Evolutionary conservation across 2,888 invertebrate species (phyloP).

Genomic region (Drosophila anceps): DNA sequence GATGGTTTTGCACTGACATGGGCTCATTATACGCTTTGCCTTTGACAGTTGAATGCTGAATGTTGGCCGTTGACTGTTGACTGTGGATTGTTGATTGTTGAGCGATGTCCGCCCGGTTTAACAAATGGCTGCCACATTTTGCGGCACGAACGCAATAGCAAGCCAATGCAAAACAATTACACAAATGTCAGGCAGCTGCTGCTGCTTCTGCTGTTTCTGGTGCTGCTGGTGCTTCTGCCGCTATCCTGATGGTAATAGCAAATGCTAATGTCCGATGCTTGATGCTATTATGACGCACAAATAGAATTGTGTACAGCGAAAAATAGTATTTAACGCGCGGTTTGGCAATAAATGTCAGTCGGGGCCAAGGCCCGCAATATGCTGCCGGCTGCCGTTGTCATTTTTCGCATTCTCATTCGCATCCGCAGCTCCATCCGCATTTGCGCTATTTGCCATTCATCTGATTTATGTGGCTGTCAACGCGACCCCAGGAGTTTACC

Average conservation of each 20-base stretch:
- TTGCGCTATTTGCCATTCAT: conserved; percentile 46
- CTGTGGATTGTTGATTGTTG: conserved; percentile 27
- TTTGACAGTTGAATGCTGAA: conserved; percentile 38
- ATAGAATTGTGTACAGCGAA: conserved; percentile 44
- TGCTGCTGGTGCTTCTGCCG: conserved; percentile 8
- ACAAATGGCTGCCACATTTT: conserved; percentile 15
- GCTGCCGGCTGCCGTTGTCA: conserved; percentile 28
- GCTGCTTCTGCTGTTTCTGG: neutral
- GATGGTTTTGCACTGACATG: conserved; percentile 16
- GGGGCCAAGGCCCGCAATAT: conserved; percentile 50
- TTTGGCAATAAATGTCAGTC: conserved; percentile 57
- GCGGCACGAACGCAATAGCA: conserved; percentile 7
- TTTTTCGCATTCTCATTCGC: conserved; percentile 32
- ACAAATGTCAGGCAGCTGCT: conserved; percentile 33
- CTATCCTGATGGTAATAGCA: conserved; percentile 15
- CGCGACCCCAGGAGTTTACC: conserved; percentile 24
- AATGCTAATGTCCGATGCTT: conserved; percentile 29
- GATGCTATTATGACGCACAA: conserved; percentile 39
- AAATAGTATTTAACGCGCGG: conserved; percentile 65
- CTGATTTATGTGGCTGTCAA: conserved; percentile 76
- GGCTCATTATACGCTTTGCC: conserved; percentile 42
- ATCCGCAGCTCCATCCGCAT: conserved; percentile 29
- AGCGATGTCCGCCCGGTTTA: conserved; percentile 11
- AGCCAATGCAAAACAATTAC: conserved; percentile 45
- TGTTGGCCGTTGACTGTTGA: too few relatives aligned